Base-by-base conservation (phyloP, 1,140 invertebrate species). In the Trachymyrmex septentrionalis region DNA sequence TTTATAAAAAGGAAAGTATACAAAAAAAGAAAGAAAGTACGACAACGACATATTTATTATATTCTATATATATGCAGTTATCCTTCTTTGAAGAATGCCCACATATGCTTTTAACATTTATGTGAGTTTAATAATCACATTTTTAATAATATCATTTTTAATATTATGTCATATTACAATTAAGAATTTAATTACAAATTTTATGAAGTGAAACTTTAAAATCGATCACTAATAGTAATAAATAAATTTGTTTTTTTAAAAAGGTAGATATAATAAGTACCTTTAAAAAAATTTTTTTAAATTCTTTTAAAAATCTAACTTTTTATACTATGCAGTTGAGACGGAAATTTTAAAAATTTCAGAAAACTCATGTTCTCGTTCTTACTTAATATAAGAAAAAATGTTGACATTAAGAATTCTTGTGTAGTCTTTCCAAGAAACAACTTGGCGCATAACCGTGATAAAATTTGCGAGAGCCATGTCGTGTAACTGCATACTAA, bases 241-340 rank as follows among this genome's bases (percentile, higher is more conserved):
- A 75, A 38, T 61, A 76, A 76, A 61, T 61, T 59, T 27, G 16
- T 4, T 61, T 76, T 78, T n/a, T n/a, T n/a, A n/a, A 77, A 44
- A 77, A 44, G 10, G 38, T 44, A 44, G 38, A n/a, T 30, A 55
- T 73, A n/a, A 6, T 24, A 38, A 16, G 16, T 30, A 9, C 9
- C 10, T 44, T 38, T 38, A 12, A 12, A 24, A 38, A 1, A 27
- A 27, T 27, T 27, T 27, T 27, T 27, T 27, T 27, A 1, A 34
- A 21, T 76, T 24, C 2, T 30, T 14, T 21, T 16, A 48, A 38
- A 78, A 50, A 44, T 59, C n/a, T 66, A 21, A 34, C 34, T 66
- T 24, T 59, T 30, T 9, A 19, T 12, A 9, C 30, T 5, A 30
- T 19, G 19, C n/a, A 30, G 30, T 24, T 10, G 7, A 61, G 55